phyloP scores from a whole-genome alignment of 2,797 vertebrate genomes.

The Pampus argenteus region DNA sequence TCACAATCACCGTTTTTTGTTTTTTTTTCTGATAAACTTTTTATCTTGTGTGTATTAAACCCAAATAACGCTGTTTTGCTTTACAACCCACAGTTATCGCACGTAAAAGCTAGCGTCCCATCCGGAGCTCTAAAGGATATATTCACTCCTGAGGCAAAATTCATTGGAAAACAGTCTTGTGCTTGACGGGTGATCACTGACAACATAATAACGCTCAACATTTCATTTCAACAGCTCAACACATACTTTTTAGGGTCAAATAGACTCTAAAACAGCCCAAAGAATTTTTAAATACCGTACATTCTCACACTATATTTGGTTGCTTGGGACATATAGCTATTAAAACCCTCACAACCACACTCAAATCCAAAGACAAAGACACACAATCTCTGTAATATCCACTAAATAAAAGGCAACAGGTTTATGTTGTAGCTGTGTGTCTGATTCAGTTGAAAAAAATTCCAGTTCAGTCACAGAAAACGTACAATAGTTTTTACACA shows the following conservation, averaged over 20 bases:
- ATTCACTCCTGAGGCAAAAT: not conserved
- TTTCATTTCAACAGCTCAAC: not conserved
- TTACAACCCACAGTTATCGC: not conserved
- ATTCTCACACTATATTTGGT: conserved; percentile 23
- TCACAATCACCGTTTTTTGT: not conserved
- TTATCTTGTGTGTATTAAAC: not conserved
- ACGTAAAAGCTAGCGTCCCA: not conserved
- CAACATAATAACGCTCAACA: not conserved
- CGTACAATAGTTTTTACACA: not conserved
- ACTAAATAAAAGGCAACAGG: conserved; percentile 7
- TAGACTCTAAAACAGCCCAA: conserved; percentile 4
- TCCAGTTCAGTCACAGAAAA: conserved; percentile 24
- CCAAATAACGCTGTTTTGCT: not conserved
- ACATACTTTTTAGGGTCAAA: not conserved
- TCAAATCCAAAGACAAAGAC: conserved; percentile 5
- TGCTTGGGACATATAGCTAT: conserved; percentile 16
- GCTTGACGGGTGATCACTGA: not conserved
- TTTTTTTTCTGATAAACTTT: conserved; percentile 3
- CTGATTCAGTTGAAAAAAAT: not conserved
- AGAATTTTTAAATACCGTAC: conserved; percentile 31
- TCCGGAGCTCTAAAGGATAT: not conserved
- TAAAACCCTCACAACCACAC: not conserved
- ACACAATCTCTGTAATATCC: not conserved
- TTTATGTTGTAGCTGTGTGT: not conserved
- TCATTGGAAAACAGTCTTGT: not conserved